These are phyloP conservation scores for Enteromius paludinosus DNA, from an alignment of 2,797 vertebrate species.

Conservation along the genomic window DNA sequence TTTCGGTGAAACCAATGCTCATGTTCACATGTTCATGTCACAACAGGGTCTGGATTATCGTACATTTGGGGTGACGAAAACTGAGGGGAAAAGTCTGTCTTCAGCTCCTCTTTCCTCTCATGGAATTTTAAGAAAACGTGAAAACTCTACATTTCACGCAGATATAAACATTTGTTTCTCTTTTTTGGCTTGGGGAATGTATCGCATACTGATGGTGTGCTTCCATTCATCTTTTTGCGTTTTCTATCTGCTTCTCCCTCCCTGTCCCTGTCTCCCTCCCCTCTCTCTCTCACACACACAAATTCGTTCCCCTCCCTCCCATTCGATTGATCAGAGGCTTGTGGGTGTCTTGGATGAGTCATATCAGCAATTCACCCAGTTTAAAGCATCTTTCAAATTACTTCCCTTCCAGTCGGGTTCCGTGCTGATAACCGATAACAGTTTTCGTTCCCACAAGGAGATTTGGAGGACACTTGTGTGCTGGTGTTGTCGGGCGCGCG, in stretches of 20 bases:
- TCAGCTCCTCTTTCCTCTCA: conserved; percentile 34
- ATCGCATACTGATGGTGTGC: conserved; percentile 42
- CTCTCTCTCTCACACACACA: conserved; percentile 37
- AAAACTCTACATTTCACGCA: conserved; percentile 50
- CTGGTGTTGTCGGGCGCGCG: conserved; percentile 59
- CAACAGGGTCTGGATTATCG: conserved; percentile 1
- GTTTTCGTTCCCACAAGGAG: conserved; percentile 80
- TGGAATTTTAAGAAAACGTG: conserved; percentile 39
- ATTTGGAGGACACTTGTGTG: conserved; percentile 77
- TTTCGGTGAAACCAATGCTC: background rate
- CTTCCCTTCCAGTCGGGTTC: conserved; percentile 79
- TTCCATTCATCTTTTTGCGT: conserved; percentile 56
- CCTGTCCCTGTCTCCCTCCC: conserved; percentile 41
- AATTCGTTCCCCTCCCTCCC: conserved; percentile 69
- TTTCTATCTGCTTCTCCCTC: conserved; percentile 55
- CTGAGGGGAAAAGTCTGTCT: conserved; percentile 13
- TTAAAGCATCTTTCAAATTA: conserved; percentile 81
- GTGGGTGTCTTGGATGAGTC: conserved; percentile 84
- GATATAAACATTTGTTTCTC: conserved; percentile 41
- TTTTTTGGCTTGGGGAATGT: conserved; percentile 39
- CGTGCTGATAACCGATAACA: conserved; percentile 82
- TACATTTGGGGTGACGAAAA: background rate
- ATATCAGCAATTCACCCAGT: conserved; percentile 82
- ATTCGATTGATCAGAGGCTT: conserved; percentile 76
- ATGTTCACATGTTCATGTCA: background rate